Base-by-base conservation (phyloP, 2,113 vertebrate species). In the Sinocyclocheilus anshuiensis region DNA sequence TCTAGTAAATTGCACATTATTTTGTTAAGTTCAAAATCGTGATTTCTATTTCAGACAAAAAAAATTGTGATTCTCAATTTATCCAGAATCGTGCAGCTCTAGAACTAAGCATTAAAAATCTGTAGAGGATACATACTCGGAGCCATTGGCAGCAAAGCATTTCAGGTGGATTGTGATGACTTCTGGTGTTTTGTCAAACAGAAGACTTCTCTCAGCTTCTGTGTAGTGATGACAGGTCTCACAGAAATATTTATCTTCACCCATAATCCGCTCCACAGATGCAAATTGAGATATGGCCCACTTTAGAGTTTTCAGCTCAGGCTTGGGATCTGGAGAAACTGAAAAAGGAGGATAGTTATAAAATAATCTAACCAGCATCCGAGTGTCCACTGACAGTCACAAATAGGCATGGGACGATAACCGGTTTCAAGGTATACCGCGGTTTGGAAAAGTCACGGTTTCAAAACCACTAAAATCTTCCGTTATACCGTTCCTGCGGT, bases 201-300 rank as follows among this genome's bases (percentile, higher is more conserved):
- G 90, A 77, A 99, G 96, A 92, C 98, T 99, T 86, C 98, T 94
- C 91, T 99, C 98, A 0, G 98, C 98, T 94, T 99, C 98, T 0
- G 98, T 95, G 93, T 99, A 99, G 89, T 99, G 98, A 85, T 93
- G 96, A 88, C 98, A 99, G 36, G 97, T 98, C 92, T 99, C 98
- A 86, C 98, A 99, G 94, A 98, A 99, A 89, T 99, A 99, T 86
- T 99, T 99, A 90, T 99, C 98, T 92, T 98, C 96, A 65, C 98
- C 98, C 57, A 97, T 96, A 86, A 99, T 98, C 89, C 98, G 96
- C 92, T 99, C 98, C 94, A 99, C 97, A 0, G 98, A 99, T 0
- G 98, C 98, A 93, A 99, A 99, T 90, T 99, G 98, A 53, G 95
- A 97, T 83, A 99, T 97, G 71, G 98, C 97, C 98, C 98, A 99